Evolutionary conservation across 2,797 vertebrate genomes (phyloP), one percentile per base, ranked within the genome.

Genomic region (Loriculus beryllinus): DNA sequence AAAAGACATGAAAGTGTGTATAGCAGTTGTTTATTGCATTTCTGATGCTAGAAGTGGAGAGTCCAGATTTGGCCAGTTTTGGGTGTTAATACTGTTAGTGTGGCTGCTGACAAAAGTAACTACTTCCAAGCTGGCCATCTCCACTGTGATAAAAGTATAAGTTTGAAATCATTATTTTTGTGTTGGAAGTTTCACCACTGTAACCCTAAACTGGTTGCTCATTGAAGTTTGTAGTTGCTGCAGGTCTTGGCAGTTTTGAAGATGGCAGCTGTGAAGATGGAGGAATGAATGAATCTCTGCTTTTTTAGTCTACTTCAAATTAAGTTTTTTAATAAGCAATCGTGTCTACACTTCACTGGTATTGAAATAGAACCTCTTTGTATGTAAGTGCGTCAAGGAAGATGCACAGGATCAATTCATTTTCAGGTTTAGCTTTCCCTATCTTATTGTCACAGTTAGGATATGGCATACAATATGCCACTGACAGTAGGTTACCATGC

Each of bases 311-410:
- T 62, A 57, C 45, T 81, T 83, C 74, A 92, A 13, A 6, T 93
- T 60, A 88, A 60, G 17, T 72, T 91, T 92, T 71, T 85, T 62
- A 43, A 43, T 91, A 48, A 33, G 33, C 45, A 75, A 60, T 84
- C 25, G 72, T 71, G 35, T 69, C 54, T 82, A 12, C 29, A n/a
- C 33, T 85, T 82, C 17, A 12, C 39, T 54, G 31, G 31, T 91
- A 65, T 83, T 91, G 82, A 93, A 94, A 78, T 72, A 93, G 79
- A 91, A 62, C 57, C 62, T 94, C 64, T 91, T 86, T 83, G 43
- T 94, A 78, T 92, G 88, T 88, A 92, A 91, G 91, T 94, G 10
- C 20, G 13, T 40, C 29, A 45, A 82, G 62, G 39, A 91, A 37
- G 14, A 54, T 88, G 57, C 54, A 81, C 10, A 63, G 62, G 57